Conservation (phyloP, 1,140 invertebrate species). For the Calliopsis andreniformis region DNA sequence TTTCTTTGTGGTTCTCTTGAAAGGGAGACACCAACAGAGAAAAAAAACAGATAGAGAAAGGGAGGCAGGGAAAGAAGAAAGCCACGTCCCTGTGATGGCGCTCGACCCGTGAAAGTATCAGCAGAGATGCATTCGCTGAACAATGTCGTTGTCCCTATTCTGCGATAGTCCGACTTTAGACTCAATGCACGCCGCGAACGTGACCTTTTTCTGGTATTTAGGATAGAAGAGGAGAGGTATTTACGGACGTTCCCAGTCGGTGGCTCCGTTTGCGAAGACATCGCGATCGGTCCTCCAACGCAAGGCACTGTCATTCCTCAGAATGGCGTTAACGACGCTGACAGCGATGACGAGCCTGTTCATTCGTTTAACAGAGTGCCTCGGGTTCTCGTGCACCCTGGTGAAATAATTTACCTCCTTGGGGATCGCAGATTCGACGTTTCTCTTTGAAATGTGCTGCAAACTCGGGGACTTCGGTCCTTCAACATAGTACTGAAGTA, state of each 20-base stretch:
- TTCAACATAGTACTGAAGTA: no score
- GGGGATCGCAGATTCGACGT: not conserved
- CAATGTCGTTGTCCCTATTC: conserved; percentile 36
- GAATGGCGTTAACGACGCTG: conserved; percentile 35
- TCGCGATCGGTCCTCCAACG: conserved; percentile 45
- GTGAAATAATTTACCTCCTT: no score
- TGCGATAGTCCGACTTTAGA: conserved; percentile 10
- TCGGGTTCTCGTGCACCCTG: no score
- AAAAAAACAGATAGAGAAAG: conserved; percentile 1
- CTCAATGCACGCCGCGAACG: conserved; percentile 52
- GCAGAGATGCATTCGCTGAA: conserved; percentile 26
- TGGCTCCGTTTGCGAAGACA: conserved; percentile 26
- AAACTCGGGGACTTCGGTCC: not conserved
- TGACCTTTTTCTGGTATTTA: conserved; percentile 69
- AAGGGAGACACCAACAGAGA: no score
- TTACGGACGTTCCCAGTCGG: conserved; percentile 25
- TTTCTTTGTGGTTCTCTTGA: conserved; percentile 60
- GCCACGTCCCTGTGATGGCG: not conserved
- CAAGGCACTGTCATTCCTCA: conserved; percentile 16
- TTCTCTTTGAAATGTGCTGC: not conserved
- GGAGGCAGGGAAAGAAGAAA: not conserved
- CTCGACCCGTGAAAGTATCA: conserved; percentile 56
- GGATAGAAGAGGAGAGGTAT: conserved; percentile 58
- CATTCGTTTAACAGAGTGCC: not conserved
- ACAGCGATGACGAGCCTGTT: conserved; percentile 20